These are phyloP conservation scores for Lindbergichthys nudifrons DNA, from an alignment of 2,797 vertebrate genomes.

Conservation along the genomic window DNA sequence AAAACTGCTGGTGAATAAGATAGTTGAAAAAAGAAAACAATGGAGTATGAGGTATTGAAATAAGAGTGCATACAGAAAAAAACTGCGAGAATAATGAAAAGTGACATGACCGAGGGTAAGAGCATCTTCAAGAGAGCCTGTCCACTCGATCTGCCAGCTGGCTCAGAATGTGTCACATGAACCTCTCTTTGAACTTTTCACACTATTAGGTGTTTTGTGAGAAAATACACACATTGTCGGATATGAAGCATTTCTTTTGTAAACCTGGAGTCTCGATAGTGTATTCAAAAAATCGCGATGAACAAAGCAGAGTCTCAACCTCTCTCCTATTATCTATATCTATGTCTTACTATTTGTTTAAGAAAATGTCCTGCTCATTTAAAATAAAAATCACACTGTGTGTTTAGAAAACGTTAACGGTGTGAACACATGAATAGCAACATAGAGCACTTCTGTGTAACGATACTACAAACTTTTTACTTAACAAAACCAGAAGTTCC, in stretches of 20 bases:
- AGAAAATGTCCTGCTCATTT: not conserved
- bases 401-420: not conserved
- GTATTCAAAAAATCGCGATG: not conserved
- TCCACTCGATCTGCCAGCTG: constrained; percentile 18
- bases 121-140: constrained; percentile 17
- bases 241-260: not conserved
- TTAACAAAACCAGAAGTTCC: not conserved
- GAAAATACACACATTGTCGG: constrained; percentile 4
- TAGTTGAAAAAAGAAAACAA: not conserved
- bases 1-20: not conserved
- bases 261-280: not conserved
- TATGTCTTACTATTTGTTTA: no score
- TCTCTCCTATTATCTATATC: no score
- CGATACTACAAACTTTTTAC: not conserved
- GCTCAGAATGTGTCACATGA: constrained; percentile 8
- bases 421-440: not conserved
- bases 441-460: not conserved
- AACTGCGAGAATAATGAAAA: constrained; percentile 6
- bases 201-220: constrained; percentile 7
- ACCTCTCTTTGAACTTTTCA: constrained; percentile 9
- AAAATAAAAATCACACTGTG: not conserved
- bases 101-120: not conserved
- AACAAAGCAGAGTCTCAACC: not conserved
- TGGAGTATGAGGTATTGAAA: not conserved
- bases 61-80: not conserved